Percentiles rank a stretch among this genome's conserved stretches.
These are phyloP conservation scores for Dolichomitus sp. DNA, from an alignment of 2,888 invertebrate genomes.

Conservation along the genomic window DNA sequence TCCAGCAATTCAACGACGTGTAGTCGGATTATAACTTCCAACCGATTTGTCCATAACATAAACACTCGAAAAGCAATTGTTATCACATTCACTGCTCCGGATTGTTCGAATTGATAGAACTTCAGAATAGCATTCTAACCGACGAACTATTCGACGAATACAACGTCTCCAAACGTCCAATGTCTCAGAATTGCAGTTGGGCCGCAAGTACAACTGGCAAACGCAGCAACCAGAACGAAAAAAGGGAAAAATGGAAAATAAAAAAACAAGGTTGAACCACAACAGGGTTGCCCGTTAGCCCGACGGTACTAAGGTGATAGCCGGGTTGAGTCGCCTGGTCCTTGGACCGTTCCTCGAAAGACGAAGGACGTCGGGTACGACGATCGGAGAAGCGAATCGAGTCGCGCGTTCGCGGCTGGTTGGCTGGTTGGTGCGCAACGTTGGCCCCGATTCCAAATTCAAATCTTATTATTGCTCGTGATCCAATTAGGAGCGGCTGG, in stretches of 20 bases:
- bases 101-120: background rate
- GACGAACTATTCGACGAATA: background rate
- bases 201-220: background rate
- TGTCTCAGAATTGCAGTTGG: background rate
- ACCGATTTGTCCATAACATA: background rate
- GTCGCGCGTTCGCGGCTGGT: conserved; percentile 52
- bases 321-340: conserved; percentile 29
- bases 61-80: conserved; percentile 18
- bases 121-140: background rate
- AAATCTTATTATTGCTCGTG: conserved; percentile 81
- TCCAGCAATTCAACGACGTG: background rate
- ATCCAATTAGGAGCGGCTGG: conserved; percentile 79
- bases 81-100: conserved; percentile 31
- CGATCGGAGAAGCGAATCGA: conserved; percentile 46
- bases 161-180: background rate
- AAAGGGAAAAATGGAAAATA: background rate
- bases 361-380: conserved; percentile 13
- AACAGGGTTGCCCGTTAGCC: conserved; percentile 3
- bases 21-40: background rate
- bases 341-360: conserved; percentile 18
- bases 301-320: background rate
- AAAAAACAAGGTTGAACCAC: background rate
- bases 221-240: background rate
- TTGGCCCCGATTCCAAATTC: conserved; percentile 79
- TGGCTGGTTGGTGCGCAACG: conserved; percentile 62